phyloP scores from a whole-genome alignment of 2,113 vertebrate genomes.

The Odocoileus hemionus region DNA sequence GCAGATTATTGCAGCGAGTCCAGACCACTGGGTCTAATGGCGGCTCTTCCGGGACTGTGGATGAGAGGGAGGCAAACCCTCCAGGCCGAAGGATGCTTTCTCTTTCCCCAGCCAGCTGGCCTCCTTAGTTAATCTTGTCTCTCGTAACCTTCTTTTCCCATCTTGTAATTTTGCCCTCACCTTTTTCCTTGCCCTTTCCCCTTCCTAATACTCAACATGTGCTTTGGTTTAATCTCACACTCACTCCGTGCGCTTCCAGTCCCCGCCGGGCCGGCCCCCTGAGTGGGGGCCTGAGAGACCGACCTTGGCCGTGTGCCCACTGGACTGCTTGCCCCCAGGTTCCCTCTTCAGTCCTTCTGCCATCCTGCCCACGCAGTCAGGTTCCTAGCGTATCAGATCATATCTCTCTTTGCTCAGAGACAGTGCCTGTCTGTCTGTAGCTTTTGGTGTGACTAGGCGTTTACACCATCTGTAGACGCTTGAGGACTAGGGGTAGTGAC shows the following conservation, averaged over 20 bases:
- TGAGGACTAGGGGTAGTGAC: background rate
- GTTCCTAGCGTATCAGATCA: conserved; percentile 40
- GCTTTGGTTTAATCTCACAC: background rate
- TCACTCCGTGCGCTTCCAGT: background rate
- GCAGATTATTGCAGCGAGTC: background rate
- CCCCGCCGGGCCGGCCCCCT: background rate
- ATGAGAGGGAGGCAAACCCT: background rate
- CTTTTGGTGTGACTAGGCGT: background rate
- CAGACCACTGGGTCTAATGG: background rate
- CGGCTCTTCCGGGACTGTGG: background rate
- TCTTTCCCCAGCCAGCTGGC: background rate
- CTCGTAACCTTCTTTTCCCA: background rate
- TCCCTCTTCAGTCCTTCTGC: conserved; percentile 4
- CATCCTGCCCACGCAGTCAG: background rate
- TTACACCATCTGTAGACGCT: background rate
- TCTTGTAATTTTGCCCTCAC: background rate
- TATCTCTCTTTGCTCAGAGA: background rate
- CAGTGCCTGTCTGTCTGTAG: background rate
- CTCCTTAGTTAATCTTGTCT: background rate
- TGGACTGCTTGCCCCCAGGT: background rate
- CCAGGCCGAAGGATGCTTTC: background rate
- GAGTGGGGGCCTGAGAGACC: background rate
- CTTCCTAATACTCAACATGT: background rate
- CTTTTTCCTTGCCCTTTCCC: accelerated
- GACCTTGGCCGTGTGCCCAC: background rate